Percentiles rank a stretch among this genome's conserved stretches.
Evolutionary conservation across 2,113 vertebrate species (phyloP).

Genomic region (Cavia aperea): DNA sequence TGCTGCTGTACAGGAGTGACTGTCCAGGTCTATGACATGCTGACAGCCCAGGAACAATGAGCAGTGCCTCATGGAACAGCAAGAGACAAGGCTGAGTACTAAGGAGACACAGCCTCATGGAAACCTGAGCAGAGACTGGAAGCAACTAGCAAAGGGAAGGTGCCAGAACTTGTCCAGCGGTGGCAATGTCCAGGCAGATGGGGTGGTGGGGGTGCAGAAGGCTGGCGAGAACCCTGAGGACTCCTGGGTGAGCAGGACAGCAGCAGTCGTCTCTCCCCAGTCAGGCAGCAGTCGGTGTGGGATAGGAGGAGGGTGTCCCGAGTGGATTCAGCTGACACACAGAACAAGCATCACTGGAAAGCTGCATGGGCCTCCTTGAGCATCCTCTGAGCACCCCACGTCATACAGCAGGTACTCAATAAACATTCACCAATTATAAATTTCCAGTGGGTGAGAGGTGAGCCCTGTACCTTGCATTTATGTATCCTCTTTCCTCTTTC

Average conservation of each 20-base stretch:
- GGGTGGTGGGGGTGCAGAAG: no score
- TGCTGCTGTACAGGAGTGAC: neutral
- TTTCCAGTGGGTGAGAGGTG: neutral
- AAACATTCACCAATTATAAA: neutral
- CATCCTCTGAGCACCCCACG: neutral
- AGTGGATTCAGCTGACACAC: neutral
- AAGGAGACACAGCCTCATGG: neutral
- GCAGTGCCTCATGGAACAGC: neutral
- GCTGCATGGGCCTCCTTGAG: neutral
- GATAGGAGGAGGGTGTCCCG: fast-evolving
- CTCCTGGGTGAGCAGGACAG: neutral
- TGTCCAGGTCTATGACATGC: neutral
- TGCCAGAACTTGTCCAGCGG: neutral
- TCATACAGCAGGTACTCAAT: neutral
- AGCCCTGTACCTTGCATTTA: neutral
- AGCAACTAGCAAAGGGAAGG: neutral
- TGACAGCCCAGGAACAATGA: neutral
- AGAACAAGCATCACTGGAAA: neutral
- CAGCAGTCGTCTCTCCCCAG: no score
- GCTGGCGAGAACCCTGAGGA: neutral
- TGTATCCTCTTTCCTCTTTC: neutral
- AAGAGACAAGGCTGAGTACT: neutral
- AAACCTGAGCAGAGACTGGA: neutral
- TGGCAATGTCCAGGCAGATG: neutral
- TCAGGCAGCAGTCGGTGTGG: neutral